Percentiles rank a stretch among this genome's conserved stretches.
phyloP scores from a whole-genome alignment of 2,797 vertebrate species.

The Corythornis leucogaster region DNA sequence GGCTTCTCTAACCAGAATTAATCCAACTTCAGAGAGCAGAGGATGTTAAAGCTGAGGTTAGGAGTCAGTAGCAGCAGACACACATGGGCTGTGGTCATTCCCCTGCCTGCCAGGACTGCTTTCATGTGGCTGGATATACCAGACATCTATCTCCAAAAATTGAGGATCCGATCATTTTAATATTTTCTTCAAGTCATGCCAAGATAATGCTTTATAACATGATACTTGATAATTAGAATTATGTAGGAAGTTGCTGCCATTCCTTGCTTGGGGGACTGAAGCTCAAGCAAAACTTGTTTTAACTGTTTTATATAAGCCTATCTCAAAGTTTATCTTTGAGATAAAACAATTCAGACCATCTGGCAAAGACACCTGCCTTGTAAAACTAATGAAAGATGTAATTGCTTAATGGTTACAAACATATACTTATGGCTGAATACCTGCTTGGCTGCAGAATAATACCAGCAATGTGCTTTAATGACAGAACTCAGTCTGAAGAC shows the following conservation, averaged over 20 bases:
- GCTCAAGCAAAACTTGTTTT: background rate
- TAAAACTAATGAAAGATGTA: background rate
- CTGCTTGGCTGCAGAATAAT: background rate
- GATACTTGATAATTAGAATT: background rate
- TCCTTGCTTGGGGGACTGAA: background rate
- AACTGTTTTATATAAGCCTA: background rate
- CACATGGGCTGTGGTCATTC: background rate
- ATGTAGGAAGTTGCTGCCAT: background rate
- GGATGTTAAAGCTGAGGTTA: background rate
- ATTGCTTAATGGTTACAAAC: background rate
- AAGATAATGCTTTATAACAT: background rate
- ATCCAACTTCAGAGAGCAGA: background rate
- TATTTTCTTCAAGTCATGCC: background rate
- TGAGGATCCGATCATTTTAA: background rate
- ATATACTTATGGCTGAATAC: background rate
- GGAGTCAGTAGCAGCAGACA: background rate
- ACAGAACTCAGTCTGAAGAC: background rate
- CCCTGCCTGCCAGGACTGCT: background rate
- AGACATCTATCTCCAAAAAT: background rate
- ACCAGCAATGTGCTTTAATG: background rate
- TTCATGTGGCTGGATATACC: background rate
- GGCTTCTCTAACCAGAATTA: background rate
- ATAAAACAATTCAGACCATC: background rate
- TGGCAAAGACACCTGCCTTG: background rate
- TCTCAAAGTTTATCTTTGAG: background rate